Base-by-base conservation (phyloP, 2,113 vertebrate genomes). In the Tachuris rubrigastra region DNA sequence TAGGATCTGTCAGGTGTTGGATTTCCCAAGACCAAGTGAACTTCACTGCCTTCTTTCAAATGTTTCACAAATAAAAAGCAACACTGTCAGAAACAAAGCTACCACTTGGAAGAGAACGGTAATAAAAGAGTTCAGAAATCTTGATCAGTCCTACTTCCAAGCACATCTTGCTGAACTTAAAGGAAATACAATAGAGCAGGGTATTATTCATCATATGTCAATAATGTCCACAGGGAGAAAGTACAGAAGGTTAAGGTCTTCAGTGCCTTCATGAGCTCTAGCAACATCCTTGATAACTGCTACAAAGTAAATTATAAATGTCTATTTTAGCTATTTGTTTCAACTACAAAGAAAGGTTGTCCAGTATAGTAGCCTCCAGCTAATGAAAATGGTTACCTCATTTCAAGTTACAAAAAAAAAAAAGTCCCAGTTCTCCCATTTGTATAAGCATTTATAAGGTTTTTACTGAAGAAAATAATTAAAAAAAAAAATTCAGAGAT, bases 251-350 rank as follows among this genome's bases (percentile, higher is more conserved):
- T 58, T 33, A 46, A 68, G 69, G 39, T 85, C 41, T 87, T 92
- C 94, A 75, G 52, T 83, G 82, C 72, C 33, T 96, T 95, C 67
- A 28, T 95, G 90, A 97, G 96, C 95, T 97, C 96, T 93, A 96
- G 96, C 65, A 95, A 97, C 95, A 97, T 93, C 96, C 95, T 95
- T 92, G 44, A 63, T 72, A 94, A 88, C 68, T 60, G 83, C 88
- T 95, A 94, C 76, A 85, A 76, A 93, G 39, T 67, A 85, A 96
- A 86, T 44, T 17, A 71, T 24, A 84, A 42, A 74, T 50, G 30
- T 42, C 46, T 75, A 63, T 65, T 91, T 85, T 56, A 92, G 24
- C 65, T 87, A 87, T 68, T 76, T 87, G 52, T 73, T 89, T 93
- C 67, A 85, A 92, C 85, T 87, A 96, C 50, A 52, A 92, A 91